Conservation (phyloP, 2,797 vertebrate genomes). For the Natrix natrix region DNA sequence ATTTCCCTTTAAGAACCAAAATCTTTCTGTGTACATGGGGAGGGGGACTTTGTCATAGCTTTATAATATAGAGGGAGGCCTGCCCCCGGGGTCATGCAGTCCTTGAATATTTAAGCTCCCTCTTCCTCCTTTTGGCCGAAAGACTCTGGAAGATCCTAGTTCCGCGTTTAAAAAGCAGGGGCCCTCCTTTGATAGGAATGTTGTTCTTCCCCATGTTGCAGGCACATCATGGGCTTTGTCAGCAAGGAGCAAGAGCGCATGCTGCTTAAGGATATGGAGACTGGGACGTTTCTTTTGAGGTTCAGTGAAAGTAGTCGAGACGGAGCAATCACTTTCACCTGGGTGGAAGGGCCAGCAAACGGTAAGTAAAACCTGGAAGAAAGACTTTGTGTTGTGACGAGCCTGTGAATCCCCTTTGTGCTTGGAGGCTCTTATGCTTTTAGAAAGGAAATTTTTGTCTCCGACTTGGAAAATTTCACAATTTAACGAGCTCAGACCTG, state of each 20-base stretch:
- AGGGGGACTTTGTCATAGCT: neutral
- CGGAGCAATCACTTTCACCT: constrained; percentile 95
- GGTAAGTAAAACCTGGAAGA: constrained; percentile 60
- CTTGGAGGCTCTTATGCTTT: neutral
- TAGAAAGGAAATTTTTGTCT: neutral
- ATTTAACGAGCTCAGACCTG: neutral
- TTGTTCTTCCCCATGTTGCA: constrained; percentile 52
- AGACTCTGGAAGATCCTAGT: neutral
- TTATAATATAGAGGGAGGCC: neutral
- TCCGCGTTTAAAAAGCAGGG: neutral
- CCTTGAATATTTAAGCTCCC: neutral
- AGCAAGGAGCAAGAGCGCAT: constrained; percentile 86
- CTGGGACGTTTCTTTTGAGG: constrained; percentile 89
- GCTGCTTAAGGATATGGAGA: constrained; percentile 81
- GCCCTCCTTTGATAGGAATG: neutral
- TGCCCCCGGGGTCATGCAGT: neutral
- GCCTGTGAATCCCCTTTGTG: neutral
- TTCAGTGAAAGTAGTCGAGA: constrained; percentile 95
- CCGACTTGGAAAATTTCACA: neutral
- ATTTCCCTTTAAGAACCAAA: neutral
- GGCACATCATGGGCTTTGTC: constrained; percentile 92
- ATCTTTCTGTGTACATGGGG: neutral
- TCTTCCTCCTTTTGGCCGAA: neutral
- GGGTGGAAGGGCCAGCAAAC: constrained; percentile 76
- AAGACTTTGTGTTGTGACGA: neutral